Evolutionary conservation across 2,113 vertebrate species (phyloP).

Genomic region (Eira barbara): DNA sequence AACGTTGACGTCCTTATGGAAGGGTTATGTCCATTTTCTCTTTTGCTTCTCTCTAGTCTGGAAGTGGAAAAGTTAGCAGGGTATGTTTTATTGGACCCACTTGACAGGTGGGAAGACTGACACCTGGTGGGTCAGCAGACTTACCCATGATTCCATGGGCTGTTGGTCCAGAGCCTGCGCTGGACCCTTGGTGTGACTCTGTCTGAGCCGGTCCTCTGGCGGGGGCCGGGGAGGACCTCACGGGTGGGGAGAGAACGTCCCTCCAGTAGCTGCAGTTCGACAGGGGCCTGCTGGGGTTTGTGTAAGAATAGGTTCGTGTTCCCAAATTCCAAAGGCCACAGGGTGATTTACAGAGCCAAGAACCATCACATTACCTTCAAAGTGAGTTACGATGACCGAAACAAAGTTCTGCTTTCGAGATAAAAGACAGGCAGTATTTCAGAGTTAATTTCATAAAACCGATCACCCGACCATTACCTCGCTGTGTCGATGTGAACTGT

Average conservation of each 20-base stretch:
- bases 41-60: background rate
- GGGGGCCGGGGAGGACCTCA: background rate
- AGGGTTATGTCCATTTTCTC: background rate
- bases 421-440: conserved; percentile 29
- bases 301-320: background rate
- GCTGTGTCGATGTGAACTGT: background rate
- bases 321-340: background rate
- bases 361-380: background rate
- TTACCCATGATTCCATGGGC: background rate
- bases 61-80: background rate
- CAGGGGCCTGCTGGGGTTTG: background rate
- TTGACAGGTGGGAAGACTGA: background rate
- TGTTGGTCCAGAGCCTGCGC: background rate
- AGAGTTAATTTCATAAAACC: conserved; percentile 43
- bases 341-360: background rate
- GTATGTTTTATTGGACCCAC: background rate
- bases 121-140: rapidly evolving
- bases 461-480: background rate
- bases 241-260: background rate
- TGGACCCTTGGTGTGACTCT: background rate
- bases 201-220: rapidly evolving
- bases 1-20: background rate
- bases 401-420: background rate
- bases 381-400: background rate
- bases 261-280: background rate